phyloP scores from a whole-genome alignment of 1,140 invertebrate genomes.

The Leptonema lineaticorne region DNA sequence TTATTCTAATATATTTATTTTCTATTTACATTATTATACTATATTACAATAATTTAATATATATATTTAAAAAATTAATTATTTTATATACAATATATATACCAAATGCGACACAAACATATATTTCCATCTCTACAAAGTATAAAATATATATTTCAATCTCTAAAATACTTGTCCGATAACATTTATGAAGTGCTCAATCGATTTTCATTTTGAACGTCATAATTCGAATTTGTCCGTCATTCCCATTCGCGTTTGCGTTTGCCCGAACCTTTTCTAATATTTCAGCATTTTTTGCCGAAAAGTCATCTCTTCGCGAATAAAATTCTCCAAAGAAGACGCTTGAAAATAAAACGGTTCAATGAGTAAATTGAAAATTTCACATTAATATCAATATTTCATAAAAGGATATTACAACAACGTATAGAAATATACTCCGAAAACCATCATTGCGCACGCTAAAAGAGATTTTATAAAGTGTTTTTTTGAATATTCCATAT shows the following conservation, averaged over 20 bases:
- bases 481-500: not conserved
- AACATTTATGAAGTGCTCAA: no score
- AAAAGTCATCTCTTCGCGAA: not conserved
- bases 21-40: not conserved
- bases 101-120: not conserved
- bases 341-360: not conserved
- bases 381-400: not conserved
- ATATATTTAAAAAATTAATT: not conserved
- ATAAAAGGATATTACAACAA: not conserved
- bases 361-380: not conserved
- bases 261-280: not conserved
- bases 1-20: not conserved
- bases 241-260: not conserved
- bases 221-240: not conserved
- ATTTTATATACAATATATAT: not conserved
- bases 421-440: not conserved
- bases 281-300: not conserved
- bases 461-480: not conserved
- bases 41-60: not conserved
- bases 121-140: not conserved
- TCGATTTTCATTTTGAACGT: not conserved
- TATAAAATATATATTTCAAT: no score
- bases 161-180: no score
- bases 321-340: not conserved
- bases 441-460: not conserved